A percentile compares a stretch with the other conserved stretches of the same genome.
These are phyloP conservation scores for Muraenolepis orangiensis DNA, from an alignment of 2,797 vertebrate species.

Conservation along the genomic window DNA sequence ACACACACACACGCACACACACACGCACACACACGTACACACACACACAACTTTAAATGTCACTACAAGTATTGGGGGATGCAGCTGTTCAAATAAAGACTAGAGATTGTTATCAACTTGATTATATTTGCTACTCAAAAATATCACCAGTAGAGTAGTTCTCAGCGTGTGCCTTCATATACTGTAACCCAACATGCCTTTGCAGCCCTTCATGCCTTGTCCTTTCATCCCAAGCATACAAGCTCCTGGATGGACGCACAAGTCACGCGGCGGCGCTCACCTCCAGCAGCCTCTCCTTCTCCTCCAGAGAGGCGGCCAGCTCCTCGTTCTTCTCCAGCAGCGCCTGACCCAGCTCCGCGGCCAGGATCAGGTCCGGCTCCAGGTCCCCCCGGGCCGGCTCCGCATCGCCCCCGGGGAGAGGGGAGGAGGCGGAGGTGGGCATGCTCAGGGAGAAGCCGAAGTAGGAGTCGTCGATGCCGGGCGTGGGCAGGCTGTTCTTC, in stretches of 20 bases:
- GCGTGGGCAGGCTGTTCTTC: conserved; percentile 69
- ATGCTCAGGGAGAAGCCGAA: conserved; percentile 68
- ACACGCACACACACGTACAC: not conserved
- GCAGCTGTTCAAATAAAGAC: not conserved
- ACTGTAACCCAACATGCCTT: not conserved
- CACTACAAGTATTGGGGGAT: not conserved
- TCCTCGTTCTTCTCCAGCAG: conserved; percentile 79
- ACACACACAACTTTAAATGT: not conserved
- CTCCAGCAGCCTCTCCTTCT: conserved; percentile 70
- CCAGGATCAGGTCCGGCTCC: conserved; percentile 77
- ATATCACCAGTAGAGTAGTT: not conserved
- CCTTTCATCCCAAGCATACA: not conserved
- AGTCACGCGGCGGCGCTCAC: conserved; percentile 35
- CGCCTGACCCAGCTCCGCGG: conserved; percentile 77
- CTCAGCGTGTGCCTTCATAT: not conserved
- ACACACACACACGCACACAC: too few species aligned
- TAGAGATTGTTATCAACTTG: not conserved
- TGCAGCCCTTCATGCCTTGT: not conserved
- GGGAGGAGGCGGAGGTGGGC: conserved; percentile 57
- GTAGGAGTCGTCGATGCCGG: conserved; percentile 77
- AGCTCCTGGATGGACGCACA: not conserved
- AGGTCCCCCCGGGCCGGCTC: conserved; percentile 50
- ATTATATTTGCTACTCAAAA: not conserved
- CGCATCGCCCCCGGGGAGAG: conserved; percentile 28
- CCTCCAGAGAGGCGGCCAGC: conserved; percentile 65